phyloP scores from a whole-genome alignment of 2,113 vertebrate species.

The Mesitornis unicolor region DNA sequence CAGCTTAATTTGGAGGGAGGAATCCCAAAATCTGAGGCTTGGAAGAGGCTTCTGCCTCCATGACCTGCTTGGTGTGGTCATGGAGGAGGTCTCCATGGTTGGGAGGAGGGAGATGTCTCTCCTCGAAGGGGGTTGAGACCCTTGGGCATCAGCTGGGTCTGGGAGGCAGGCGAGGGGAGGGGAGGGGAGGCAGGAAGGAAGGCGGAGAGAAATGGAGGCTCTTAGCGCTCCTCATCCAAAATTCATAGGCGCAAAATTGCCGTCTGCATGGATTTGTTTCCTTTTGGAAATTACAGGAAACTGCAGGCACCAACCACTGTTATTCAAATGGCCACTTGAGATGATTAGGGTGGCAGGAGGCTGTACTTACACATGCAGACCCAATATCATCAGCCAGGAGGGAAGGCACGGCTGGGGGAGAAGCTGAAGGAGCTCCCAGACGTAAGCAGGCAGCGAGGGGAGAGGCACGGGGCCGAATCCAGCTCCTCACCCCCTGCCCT shows the following conservation, averaged over 20 bases:
- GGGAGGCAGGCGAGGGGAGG: neutral
- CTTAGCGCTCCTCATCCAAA: slow-evolving; percentile 57
- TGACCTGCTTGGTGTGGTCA: too few relatives aligned
- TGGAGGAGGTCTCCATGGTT: too few relatives aligned
- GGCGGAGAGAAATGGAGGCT: slow-evolving; percentile 25
- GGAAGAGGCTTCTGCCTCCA: neutral
- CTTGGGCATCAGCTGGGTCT: neutral
- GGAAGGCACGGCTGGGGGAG: neutral
- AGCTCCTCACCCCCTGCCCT: neutral
- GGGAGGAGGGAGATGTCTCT: too few relatives aligned
- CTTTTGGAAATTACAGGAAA: slow-evolving; percentile 73
- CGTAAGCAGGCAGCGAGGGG: neutral
- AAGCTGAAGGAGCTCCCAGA: neutral
- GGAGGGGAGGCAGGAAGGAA: neutral
- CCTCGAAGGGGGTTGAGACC: neutral
- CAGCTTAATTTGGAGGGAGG: too few relatives aligned
- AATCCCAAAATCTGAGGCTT: neutral
- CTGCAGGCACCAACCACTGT: slow-evolving; percentile 64
- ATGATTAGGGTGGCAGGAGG: slow-evolving; percentile 64
- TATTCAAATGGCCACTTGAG: slow-evolving; percentile 70
- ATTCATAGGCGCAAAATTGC: slow-evolving; percentile 69
- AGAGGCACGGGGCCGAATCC: neutral
- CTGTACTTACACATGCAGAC: slow-evolving; percentile 62
- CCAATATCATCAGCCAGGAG: neutral
- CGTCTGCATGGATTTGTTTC: slow-evolving; percentile 67